Conservation (phyloP, 2,888 invertebrate species). For the Morpho helenor region DNA sequence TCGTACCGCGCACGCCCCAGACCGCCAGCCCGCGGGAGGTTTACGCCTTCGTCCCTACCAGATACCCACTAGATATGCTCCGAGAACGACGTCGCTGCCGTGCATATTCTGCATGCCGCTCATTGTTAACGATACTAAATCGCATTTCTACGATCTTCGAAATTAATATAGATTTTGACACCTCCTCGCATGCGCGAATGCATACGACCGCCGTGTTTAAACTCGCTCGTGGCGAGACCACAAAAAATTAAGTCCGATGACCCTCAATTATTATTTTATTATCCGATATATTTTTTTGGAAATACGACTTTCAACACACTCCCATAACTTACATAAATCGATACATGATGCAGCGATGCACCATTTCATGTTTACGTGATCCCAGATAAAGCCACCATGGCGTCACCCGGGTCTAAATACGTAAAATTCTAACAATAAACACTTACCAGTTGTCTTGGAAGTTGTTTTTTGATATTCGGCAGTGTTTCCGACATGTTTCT, state of each 20-base stretch:
- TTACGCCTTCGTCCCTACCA: constrained; percentile 66
- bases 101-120: constrained; percentile 37
- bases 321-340: constrained; percentile 64
- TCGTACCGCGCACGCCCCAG: constrained; percentile 60
- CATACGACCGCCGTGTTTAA: constrained; percentile 77
- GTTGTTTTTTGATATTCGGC: constrained; percentile 79
- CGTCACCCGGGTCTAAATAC: constrained; percentile 80
- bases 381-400: constrained; percentile 82
- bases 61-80: constrained; percentile 55
- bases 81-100: constrained; percentile 43
- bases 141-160: constrained; percentile 57
- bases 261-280: constrained; percentile 50
- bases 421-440: constrained; percentile 73
- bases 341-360: constrained; percentile 79
- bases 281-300: constrained; percentile 35
- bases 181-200: constrained; percentile 77
- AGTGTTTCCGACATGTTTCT: constrained; percentile 80
- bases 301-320: constrained; percentile 41
- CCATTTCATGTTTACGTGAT: constrained; percentile 82
- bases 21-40: constrained; percentile 64
- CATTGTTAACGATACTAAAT: constrained; percentile 47
- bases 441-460: constrained; percentile 82
- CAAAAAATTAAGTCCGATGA: constrained; percentile 67
- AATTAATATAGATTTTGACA: constrained; percentile 78
- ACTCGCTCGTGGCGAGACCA: constrained; percentile 70